phyloP scores from a whole-genome alignment of 2,113 vertebrate species.

The Chloebia gouldiae region DNA sequence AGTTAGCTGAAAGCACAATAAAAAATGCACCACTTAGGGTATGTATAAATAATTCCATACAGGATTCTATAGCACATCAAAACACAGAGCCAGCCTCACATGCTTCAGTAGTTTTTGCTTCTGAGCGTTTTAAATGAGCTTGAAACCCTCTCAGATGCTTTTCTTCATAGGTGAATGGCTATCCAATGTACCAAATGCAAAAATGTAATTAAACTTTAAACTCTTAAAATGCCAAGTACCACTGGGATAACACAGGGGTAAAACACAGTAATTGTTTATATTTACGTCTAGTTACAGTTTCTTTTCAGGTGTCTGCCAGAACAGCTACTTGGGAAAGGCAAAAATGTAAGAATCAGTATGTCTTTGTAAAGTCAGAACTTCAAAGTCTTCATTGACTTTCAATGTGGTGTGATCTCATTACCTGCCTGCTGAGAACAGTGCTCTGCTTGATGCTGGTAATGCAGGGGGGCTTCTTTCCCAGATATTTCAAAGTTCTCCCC shows the following conservation, averaged over 20 bases:
- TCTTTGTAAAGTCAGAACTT: slow-evolving; percentile 18
- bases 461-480: not conserved
- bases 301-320: slow-evolving; percentile 33
- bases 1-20: slow-evolving; percentile 4
- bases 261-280: slow-evolving; percentile 58
- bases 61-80: slow-evolving; percentile 41
- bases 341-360: not conserved
- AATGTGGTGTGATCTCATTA: slow-evolving; percentile 12
- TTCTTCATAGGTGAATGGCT: slow-evolving; percentile 65
- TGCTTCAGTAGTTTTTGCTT: slow-evolving; percentile 28
- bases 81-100: slow-evolving; percentile 38
- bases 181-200: slow-evolving; percentile 65
- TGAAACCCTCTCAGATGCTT: slow-evolving; percentile 37
- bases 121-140: slow-evolving; percentile 56
- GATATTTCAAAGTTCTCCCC: not conserved
- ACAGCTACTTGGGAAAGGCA: not conserved
- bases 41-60: slow-evolving; percentile 48
- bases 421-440: not conserved
- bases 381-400: slow-evolving; percentile 30
- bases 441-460: not conserved
- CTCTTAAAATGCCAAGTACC: slow-evolving; percentile 58
- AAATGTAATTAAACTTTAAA: slow-evolving; percentile 71
- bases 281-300: slow-evolving; percentile 59
- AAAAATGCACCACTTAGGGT: not conserved
- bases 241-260: slow-evolving; percentile 40